Evolutionary conservation across 2,113 vertebrate genomes (phyloP), one percentile per base, ranked within the genome.

Genomic region (Myrmecophaga tridactyla): DNA sequence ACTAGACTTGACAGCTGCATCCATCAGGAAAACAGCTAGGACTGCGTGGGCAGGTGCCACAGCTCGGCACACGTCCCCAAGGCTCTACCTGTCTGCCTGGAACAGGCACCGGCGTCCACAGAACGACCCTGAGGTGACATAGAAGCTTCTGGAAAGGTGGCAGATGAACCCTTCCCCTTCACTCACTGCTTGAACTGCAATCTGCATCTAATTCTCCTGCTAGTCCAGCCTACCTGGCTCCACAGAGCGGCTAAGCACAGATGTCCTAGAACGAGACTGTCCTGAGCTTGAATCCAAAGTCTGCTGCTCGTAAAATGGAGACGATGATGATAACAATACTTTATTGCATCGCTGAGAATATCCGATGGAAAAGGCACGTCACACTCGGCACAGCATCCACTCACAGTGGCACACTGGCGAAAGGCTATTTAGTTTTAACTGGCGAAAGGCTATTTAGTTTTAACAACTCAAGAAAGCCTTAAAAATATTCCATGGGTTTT

Each of bases 401-500:
- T 7, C 0, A 1, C 15, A 0, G 51, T 1, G 21, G 20, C 2
- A 1, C 29, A 4, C 7, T 20, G 34, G 39, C 21, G 23, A 81
- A 80, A 41, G 18, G 27, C 75, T 36, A 1, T 69, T 43, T 13
- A 6, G 13, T 14, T 20, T n/a, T 34, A 23, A n/a, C 41, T 20
- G 34, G 39, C 21, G 23, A 81, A 80, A 41, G 18, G 27, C 75
- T 36, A 1, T 69, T 43, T 13, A 6, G 13, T 14, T 20, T n/a
- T 34, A 23, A n/a, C 41, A 70, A 29, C 18, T 3, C 14, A 14
- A 70, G 14, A 34, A 17, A 7, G 15, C 39, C 62, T 21, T n/a
- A 1, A n/a, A 29, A 34, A 36, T 12, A 6, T 9, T 27, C 29
- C 1, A 0, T 13, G 25, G 39, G 2, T 23, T 21, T 51, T 36